These are phyloP conservation scores for Oopsacas minuta DNA, from an alignment of 37 sponge, comb jelly and placozoan species.

Conservation along the genomic window DNA sequence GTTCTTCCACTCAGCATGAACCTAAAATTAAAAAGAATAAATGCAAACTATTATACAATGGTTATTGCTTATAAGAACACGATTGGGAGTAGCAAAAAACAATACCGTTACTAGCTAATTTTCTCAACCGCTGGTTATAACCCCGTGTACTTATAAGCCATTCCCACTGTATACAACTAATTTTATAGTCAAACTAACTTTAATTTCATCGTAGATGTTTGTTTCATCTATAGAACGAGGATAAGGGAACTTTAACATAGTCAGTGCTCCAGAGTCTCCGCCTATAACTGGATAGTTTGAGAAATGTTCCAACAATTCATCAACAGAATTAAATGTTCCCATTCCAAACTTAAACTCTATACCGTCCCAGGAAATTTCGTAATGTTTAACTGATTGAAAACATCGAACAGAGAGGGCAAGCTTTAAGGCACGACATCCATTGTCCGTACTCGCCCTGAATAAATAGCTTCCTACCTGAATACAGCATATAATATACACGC, in stretches of 20 bases:
- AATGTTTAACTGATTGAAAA: slow-evolving; percentile 67
- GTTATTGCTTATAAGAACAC: no score
- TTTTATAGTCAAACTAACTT: no score
- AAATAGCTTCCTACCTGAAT: neutral
- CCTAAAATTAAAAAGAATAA: no score
- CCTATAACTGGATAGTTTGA: slow-evolving; percentile 36
- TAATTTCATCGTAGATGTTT: slow-evolving; percentile 6
- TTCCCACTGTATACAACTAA: no score
- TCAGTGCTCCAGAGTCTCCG: neutral
- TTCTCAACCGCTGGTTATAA: no score
- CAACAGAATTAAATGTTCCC: slow-evolving; percentile 42
- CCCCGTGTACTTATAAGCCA: no score
- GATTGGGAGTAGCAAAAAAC: no score
- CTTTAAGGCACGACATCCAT: neutral
- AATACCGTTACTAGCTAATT: no score
- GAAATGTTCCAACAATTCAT: slow-evolving; percentile 60
- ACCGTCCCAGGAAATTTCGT: slow-evolving; percentile 60
- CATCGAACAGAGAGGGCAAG: slow-evolving; percentile 24
- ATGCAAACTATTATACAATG: no score
- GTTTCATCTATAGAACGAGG: neutral
- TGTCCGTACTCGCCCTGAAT: neutral
- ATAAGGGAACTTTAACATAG: neutral
- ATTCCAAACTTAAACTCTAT: slow-evolving; percentile 58
- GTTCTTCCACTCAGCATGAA: neutral
- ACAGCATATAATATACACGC: neutral